These are phyloP conservation scores for Nebria brevicollis DNA, from an alignment of 2,888 invertebrate species.

Conservation along the genomic window DNA sequence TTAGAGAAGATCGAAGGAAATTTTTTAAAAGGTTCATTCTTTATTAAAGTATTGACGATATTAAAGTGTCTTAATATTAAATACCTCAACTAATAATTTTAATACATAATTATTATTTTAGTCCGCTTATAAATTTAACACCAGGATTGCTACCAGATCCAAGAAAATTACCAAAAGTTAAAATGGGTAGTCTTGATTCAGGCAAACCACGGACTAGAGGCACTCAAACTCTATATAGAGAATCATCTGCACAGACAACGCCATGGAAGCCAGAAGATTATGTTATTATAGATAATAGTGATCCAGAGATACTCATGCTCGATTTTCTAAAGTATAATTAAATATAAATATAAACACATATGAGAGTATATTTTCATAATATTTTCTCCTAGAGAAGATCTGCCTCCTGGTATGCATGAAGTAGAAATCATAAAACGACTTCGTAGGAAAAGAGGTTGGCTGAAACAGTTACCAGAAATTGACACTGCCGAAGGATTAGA, in stretches of 20 bases:
- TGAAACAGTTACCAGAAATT: conserved; percentile 66
- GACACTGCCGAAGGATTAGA: conserved; percentile 68
- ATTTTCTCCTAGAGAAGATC: conserved; percentile 53
- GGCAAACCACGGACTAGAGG: conserved; percentile 60
- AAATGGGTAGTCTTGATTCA: conserved; percentile 48
- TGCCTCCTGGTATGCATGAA: conserved; percentile 72
- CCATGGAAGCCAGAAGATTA: conserved; percentile 78
- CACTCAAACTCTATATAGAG: conserved; percentile 78
- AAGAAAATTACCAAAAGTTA: conserved; percentile 45
- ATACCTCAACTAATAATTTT: conserved; percentile 44
- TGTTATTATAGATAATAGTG: conserved; percentile 63
- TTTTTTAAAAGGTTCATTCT: conserved; percentile 48
- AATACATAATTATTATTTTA: conserved; percentile 18
- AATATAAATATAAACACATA: neutral
- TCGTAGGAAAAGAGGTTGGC: conserved; percentile 74
- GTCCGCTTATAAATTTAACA: conserved; percentile 41
- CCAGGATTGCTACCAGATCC: conserved; percentile 49
- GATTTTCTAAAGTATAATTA: conserved; percentile 60
- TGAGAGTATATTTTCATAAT: neutral
- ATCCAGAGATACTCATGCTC: conserved; percentile 76
- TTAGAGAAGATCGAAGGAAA: conserved; percentile 51
- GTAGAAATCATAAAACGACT: conserved; percentile 75
- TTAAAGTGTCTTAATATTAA: conserved; percentile 48
- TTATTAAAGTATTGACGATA: neutral
- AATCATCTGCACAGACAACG: conserved; percentile 79